These are phyloP conservation scores for Lutjanus erythropterus DNA, from an alignment of 2,113 vertebrate genomes.

Conservation along the genomic window DNA sequence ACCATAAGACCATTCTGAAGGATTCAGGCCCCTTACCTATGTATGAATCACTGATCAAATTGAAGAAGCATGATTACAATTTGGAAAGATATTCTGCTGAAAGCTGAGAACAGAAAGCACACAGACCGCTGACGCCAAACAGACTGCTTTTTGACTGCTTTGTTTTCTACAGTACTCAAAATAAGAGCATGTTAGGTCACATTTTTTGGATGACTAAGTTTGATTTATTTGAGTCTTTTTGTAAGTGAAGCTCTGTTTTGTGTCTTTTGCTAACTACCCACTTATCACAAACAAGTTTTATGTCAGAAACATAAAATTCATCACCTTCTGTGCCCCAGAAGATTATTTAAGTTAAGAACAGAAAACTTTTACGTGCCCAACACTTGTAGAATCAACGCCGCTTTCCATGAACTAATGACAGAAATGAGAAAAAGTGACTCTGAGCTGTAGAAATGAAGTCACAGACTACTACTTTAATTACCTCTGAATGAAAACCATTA, in stretches of 20 bases:
- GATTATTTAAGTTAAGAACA: background rate
- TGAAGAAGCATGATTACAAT: background rate
- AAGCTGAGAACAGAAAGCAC: background rate
- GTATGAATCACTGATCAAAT: background rate
- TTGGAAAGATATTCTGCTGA: background rate
- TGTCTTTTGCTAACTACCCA: background rate
- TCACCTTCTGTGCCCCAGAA: background rate
- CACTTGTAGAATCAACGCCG: conserved; percentile 1
- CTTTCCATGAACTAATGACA: background rate
- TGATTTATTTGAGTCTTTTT: background rate
- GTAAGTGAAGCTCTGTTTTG: background rate
- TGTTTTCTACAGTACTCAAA: background rate
- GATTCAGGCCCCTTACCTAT: background rate
- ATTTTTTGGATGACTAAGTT: background rate
- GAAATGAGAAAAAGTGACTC: background rate
- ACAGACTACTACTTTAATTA: conserved; percentile 9
- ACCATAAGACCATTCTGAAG: background rate
- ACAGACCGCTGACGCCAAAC: background rate
- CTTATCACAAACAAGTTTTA: background rate
- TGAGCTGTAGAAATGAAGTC: background rate
- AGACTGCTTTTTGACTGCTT: background rate
- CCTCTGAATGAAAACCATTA: conserved; percentile 2
- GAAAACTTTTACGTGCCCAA: background rate
- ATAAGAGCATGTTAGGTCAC: background rate
- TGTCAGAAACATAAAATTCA: background rate